Evolutionary conservation across 2,797 vertebrate genomes (phyloP).

Genomic region (Tympanoctomys barrerae): DNA sequence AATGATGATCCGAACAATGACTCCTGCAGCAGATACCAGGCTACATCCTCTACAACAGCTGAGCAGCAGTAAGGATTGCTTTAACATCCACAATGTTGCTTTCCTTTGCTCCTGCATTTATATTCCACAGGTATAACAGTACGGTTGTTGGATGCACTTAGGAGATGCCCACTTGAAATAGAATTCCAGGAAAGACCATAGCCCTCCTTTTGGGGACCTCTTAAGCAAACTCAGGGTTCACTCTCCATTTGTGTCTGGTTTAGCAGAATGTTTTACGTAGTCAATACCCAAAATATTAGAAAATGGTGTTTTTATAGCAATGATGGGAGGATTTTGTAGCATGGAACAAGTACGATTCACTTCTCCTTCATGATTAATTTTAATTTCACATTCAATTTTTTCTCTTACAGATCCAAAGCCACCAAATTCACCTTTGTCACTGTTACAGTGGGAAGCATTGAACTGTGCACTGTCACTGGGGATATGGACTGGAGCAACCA

Average conservation of each 20-base stretch:
- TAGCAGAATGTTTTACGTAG: constrained; percentile 94
- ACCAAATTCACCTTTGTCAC: constrained; percentile 96
- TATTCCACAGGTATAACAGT: constrained; percentile 97
- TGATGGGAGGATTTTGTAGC: constrained; percentile 96
- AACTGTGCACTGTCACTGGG: constrained; percentile 96
- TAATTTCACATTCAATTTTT: constrained; percentile 96
- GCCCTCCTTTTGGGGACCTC: constrained; percentile 97
- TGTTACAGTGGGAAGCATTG: constrained; percentile 94
- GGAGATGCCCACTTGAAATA: constrained; percentile 96
- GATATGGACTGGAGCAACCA: constrained; percentile 96
- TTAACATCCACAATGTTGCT: constrained; percentile 95
- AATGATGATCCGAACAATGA: constrained; percentile 96
- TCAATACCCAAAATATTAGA: constrained; percentile 96
- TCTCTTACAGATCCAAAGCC: constrained; percentile 96
- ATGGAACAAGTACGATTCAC: constrained; percentile 96
- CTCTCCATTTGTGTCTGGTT: constrained; percentile 95
- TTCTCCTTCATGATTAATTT: constrained; percentile 98
- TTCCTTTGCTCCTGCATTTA: constrained; percentile 94
- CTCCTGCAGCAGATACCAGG: constrained; percentile 96
- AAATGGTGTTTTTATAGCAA: constrained; percentile 96
- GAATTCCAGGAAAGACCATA: constrained; percentile 98
- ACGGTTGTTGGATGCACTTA: constrained; percentile 97
- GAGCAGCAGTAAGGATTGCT: constrained; percentile 96
- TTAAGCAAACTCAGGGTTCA: constrained; percentile 94
- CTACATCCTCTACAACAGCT: constrained; percentile 96